Conservation (phyloP, 2,113 vertebrate species). For the Neolamprologus tretocephalus region DNA sequence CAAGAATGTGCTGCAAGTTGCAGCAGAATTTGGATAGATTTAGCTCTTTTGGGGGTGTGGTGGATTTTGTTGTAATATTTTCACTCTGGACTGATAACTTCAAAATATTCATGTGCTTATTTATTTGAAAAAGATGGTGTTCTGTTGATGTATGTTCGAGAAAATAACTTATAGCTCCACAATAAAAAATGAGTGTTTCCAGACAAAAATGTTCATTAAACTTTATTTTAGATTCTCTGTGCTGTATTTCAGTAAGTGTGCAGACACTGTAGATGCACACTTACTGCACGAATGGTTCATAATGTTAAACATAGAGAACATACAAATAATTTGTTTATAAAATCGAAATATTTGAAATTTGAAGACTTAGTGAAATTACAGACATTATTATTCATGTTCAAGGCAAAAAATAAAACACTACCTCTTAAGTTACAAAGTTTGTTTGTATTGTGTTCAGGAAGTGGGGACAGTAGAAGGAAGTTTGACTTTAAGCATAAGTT, state of each 20-base stretch:
- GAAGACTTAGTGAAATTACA: too few species aligned
- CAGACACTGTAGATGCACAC: background rate
- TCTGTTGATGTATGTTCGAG: fast-evolving
- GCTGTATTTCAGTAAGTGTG: background rate
- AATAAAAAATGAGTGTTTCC: background rate
- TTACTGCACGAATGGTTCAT: too few species aligned
- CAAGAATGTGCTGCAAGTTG: background rate
- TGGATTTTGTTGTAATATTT: background rate
- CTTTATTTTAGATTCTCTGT: background rate
- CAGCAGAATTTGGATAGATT: background rate
- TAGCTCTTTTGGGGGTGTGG: too few species aligned
- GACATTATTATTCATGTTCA: too few species aligned
- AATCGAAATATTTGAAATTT: too few species aligned
- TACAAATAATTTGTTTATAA: too few species aligned
- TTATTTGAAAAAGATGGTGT: background rate
- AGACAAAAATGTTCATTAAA: background rate
- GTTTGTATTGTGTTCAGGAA: too few species aligned
- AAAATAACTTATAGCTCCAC: background rate
- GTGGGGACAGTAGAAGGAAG: too few species aligned
- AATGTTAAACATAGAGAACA: too few species aligned
- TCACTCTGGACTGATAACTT: background rate
- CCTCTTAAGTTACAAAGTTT: too few species aligned
- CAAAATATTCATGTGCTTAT: background rate
- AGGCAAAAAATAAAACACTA: too few species aligned
- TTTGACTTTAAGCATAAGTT: too few species aligned